A percentile compares a stretch with the other conserved stretches of the same genome.
Conservation (phyloP, 37 sponge, comb jelly and placozoan genomes). For the Lycopodina hypogea region DNA sequence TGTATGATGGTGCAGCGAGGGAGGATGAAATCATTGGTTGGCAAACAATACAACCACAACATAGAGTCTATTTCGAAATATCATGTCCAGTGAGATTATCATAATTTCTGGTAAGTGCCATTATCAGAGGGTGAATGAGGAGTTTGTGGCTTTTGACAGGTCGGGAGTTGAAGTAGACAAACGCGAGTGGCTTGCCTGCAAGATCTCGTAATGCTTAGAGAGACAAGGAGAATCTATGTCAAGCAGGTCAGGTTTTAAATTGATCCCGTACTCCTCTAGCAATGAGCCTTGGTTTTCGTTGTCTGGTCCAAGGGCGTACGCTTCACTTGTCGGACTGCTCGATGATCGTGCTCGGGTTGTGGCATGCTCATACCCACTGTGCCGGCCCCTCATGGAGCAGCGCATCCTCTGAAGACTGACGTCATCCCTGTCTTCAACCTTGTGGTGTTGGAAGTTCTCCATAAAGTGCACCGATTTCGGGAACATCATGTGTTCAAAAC, state of each 20-base stretch:
- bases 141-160: background rate
- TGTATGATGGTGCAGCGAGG: too few relatives aligned
- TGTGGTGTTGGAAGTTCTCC: background rate
- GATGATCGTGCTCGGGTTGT: conserved; percentile 3
- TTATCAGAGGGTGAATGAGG: too few relatives aligned
- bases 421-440: background rate
- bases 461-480: background rate
- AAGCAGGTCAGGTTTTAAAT: background rate
- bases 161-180: conserved; percentile 5
- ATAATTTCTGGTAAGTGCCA: too few relatives aligned
- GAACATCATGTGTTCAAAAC: background rate
- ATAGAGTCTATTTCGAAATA: too few relatives aligned
- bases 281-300: too few relatives aligned
- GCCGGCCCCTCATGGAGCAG: background rate
- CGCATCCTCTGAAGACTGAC: background rate
- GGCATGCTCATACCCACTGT: background rate
- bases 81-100: too few relatives aligned
- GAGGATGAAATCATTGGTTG: too few relatives aligned
- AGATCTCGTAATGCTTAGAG: background rate
- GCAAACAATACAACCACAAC: too few relatives aligned
- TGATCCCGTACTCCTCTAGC: background rate
- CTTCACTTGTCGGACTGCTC: conserved; percentile 12
- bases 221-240: background rate
- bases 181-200: background rate
- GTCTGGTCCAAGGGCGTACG: too few relatives aligned